Evolutionary conservation across 1,140 invertebrate genomes (phyloP).

Genomic region (Dinothrombium tinctorium): DNA sequence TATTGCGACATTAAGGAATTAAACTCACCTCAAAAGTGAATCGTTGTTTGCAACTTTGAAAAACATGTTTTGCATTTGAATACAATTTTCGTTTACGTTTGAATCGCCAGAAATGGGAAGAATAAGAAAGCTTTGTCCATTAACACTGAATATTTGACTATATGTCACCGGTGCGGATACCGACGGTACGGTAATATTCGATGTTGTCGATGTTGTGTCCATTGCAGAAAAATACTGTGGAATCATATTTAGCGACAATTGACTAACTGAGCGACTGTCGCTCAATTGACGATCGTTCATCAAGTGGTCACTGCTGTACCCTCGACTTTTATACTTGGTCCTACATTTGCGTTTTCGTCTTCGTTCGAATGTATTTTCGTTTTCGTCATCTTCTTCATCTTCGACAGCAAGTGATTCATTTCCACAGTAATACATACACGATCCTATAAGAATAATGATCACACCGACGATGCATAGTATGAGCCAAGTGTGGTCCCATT

Average conservation of each 20-base stretch:
- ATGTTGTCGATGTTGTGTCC: too few species aligned
- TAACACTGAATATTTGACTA: too few species aligned
- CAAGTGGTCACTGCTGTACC: neutral
- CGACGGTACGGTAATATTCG: too few species aligned
- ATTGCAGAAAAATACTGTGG: constrained; percentile 10
- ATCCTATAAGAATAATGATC: constrained; percentile 7
- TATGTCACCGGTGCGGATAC: too few species aligned
- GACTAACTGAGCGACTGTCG: constrained; percentile 1
- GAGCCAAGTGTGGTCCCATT: constrained; percentile 6
- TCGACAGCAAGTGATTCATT: neutral
- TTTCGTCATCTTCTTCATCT: neutral
- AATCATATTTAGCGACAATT: constrained; percentile 10
- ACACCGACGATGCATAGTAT: constrained; percentile 1
- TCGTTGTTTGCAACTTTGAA: too few species aligned
- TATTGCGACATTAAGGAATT: too few species aligned
- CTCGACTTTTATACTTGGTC: neutral
- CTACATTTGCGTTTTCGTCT: neutral
- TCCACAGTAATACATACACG: constrained; percentile 8
- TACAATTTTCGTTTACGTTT: too few species aligned
- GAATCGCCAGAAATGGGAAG: too few species aligned
- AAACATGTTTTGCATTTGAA: too few species aligned
- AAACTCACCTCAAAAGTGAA: too few species aligned
- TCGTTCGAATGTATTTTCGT: neutral
- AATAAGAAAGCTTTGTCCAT: too few species aligned
- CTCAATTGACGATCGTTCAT: neutral